Percentiles rank a stretch among this genome's conserved stretches.
phyloP scores from a whole-genome alignment of 2,888 invertebrate genomes.

The Diloba caeruleocephala region DNA sequence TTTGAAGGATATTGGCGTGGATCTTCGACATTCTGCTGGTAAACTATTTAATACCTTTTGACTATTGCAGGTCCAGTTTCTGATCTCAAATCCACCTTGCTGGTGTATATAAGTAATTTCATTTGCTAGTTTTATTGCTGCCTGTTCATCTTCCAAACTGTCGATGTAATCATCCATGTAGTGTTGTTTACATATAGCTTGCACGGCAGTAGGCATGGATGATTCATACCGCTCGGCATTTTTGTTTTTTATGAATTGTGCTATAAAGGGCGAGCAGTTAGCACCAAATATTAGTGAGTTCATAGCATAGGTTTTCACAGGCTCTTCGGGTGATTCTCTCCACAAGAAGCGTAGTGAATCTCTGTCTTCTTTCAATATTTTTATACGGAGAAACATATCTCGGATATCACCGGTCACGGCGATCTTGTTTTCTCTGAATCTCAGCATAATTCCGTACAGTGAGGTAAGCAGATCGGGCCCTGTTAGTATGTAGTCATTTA shows the following conservation, averaged over 20 bases:
- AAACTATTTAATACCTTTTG: not conserved
- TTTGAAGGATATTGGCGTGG: constrained; percentile 1
- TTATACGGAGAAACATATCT: constrained; percentile 30
- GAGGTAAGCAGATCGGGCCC: constrained; percentile 42
- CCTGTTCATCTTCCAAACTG: not conserved
- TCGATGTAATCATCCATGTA: constrained; percentile 2
- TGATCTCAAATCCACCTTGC: constrained; percentile 7
- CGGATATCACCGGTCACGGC: constrained; percentile 33
- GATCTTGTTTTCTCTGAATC: constrained; percentile 35
- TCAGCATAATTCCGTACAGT: constrained; percentile 37
- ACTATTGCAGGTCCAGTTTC: constrained; percentile 1
- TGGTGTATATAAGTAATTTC: not conserved
- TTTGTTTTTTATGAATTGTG: constrained; percentile 10
- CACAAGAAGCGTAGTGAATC: constrained; percentile 28
- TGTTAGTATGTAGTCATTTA: constrained; percentile 43
- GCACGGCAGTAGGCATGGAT: constrained; percentile 7
- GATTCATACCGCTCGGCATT: constrained; percentile 2
- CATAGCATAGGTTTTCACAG: constrained; percentile 1
- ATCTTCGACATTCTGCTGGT: not conserved
- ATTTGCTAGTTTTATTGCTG: not conserved
- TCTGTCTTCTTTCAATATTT: constrained; percentile 29
- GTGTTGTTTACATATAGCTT: constrained; percentile 6
- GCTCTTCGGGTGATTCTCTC: not conserved
- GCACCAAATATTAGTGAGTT: constrained; percentile 11
- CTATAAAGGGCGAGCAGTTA: constrained; percentile 9